Base-by-base conservation (phyloP, 2,797 vertebrate species). In the Sparus aurata region DNA sequence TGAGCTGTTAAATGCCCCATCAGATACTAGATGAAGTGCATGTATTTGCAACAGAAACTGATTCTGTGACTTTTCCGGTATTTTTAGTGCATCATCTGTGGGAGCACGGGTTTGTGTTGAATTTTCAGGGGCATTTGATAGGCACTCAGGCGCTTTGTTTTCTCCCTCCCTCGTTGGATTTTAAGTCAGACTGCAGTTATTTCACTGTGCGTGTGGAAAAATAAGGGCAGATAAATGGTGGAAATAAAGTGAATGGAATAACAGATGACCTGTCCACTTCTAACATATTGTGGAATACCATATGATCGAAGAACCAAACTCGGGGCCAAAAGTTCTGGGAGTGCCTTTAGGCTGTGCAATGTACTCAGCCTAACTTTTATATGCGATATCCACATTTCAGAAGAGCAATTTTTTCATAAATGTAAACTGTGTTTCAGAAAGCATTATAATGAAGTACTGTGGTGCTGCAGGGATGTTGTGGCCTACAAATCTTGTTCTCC, bases 1-100 rank as follows among this genome's bases (percentile, higher is more conserved):
- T 68, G 65, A 41, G 60, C 76, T 68, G 15, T 30, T 68, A 27
- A 61, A 58, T 75, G 54, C 15, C 66, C 34, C 34, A 65, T 64
- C 75, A 68, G 79, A 75, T 70, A 61, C 52, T 65, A 76, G 52
- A 73, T 50, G 12, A 65, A 57, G 63, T 62, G 63, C 57, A 38
- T 20, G 30, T 43, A 60, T 64, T 46, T 71, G 47, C 18, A 67
- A 49, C 30, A 67, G 45, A 45, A 63, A 73, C 23, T 10, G 1
- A 25, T 25, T 69, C 12, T 66, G 63, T 69, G 17, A 55, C 23
- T 52, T 60, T 72, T 50, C 30, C n/a, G 77, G 17, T 65, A 12
- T 52, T 61, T 67, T 23, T 49, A 23, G 23, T 0, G 4, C 30
- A 45, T 53, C 9, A 27, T 61, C 23, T 79, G 41, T 67, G 63